Conservation (phyloP, 2,797 vertebrate species). For the Eidolon dupreanum region DNA sequence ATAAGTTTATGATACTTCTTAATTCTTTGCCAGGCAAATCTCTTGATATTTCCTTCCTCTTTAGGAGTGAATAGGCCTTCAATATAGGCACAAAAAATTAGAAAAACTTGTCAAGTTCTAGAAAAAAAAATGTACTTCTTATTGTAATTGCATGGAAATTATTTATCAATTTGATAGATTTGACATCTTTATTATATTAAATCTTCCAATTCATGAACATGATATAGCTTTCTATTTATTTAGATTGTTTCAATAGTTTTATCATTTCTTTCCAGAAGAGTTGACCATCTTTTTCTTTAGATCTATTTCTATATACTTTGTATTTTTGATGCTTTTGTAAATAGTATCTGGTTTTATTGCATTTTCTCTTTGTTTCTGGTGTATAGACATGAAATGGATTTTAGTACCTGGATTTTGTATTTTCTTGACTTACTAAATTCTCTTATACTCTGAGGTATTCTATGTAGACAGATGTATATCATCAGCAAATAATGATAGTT, state of each 20-base stretch:
- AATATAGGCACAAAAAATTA: not conserved
- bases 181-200: not conserved
- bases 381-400: not conserved
- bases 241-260: not conserved
- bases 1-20: not conserved
- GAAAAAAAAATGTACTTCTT: not conserved
- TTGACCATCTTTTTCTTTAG: not conserved
- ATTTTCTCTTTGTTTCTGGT: slow-evolving; percentile 8
- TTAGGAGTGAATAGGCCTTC: not conserved
- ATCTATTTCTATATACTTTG: not conserved
- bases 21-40: not conserved
- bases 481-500: not conserved
- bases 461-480: not conserved
- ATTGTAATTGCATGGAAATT: not conserved
- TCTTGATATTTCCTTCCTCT: not conserved
- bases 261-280: not conserved
- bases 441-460: not conserved
- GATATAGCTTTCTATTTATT: not conserved
- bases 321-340: not conserved
- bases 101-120: not conserved
- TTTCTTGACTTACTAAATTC: not conserved
- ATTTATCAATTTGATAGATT: not conserved
- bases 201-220: not conserved
- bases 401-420: not conserved
- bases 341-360: not conserved